phyloP scores from a whole-genome alignment of 1,140 invertebrate genomes.

The Gryon sp. region DNA sequence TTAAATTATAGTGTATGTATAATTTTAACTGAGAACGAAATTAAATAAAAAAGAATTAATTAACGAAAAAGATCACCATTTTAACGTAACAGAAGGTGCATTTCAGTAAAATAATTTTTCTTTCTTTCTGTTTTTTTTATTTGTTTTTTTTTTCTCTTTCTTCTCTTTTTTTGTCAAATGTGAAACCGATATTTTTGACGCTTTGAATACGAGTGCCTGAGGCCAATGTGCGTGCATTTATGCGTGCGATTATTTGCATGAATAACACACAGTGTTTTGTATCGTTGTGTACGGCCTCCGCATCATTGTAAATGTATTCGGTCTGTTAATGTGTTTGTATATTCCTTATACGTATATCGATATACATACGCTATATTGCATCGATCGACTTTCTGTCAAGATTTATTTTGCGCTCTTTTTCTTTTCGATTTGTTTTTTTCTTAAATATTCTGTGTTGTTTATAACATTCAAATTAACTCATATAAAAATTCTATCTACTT shows the following conservation, averaged over 20 bases:
- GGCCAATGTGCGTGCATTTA: slow-evolving; percentile 58
- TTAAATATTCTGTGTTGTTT: slow-evolving; percentile 39
- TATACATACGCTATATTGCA: slow-evolving; percentile 26
- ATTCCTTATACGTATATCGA: slow-evolving; percentile 15
- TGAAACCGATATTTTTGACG: slow-evolving; percentile 61
- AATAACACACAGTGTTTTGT: slow-evolving; percentile 47
- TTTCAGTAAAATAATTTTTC: slow-evolving; percentile 23
- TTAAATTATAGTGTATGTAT: too few relatives aligned
- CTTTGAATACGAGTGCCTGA: slow-evolving; percentile 54
- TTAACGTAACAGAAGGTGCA: slow-evolving; percentile 6
- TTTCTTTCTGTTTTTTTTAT: too few relatives aligned
- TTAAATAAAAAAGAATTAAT: slow-evolving; percentile 1
- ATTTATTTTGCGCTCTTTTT: slow-evolving; percentile 47
- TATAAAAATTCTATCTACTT: neutral
- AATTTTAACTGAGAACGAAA: too few relatives aligned
- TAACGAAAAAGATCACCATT: neutral
- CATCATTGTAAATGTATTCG: too few relatives aligned
- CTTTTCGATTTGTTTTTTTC: slow-evolving; percentile 29
- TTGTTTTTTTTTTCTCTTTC: too few relatives aligned
- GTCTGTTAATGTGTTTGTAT: slow-evolving; percentile 9
- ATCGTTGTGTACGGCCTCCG: slow-evolving; percentile 37
- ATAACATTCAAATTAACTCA: slow-evolving; percentile 3
- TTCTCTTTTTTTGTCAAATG: slow-evolving; percentile 36
- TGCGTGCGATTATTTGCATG: slow-evolving; percentile 62
- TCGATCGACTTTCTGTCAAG: slow-evolving; percentile 58